A percentile compares a stretch with the other conserved stretches of the same genome.
phyloP scores from a whole-genome alignment of 2,888 invertebrate genomes.

The Agrilus cyanescens region DNA sequence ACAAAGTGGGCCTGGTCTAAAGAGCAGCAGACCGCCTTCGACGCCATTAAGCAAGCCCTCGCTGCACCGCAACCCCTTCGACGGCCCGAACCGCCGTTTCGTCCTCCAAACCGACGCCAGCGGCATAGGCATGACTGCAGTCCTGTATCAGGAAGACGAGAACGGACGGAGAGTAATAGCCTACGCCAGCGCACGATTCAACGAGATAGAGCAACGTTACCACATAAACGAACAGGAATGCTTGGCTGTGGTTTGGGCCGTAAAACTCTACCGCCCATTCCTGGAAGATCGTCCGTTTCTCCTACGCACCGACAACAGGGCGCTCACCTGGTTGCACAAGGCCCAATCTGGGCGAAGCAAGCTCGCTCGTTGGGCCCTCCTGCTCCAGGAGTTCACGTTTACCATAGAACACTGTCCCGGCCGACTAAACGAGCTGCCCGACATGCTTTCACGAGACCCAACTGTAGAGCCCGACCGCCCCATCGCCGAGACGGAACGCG shows the following conservation, averaged over 20 bases:
- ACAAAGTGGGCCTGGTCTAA: slow-evolving; percentile 10
- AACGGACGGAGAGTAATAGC: neutral
- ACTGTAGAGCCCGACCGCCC: neutral
- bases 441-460: slow-evolving; percentile 7
- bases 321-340: slow-evolving; percentile 7
- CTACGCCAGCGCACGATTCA: neutral
- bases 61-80: slow-evolving; percentile 5
- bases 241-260: slow-evolving; percentile 4
- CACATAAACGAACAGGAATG: neutral
- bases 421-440: slow-evolving; percentile 8
- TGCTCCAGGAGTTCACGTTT: slow-evolving; percentile 8
- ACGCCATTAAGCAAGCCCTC: slow-evolving; percentile 9
- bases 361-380: slow-evolving; percentile 9
- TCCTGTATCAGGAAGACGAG: neutral
- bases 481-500: neutral
- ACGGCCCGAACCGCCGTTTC: neutral
- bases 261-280: slow-evolving; percentile 8
- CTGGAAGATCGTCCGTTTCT: slow-evolving; percentile 7
- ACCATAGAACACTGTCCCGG: slow-evolving; percentile 15
- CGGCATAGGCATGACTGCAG: neutral
- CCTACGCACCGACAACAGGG: slow-evolving; percentile 7
- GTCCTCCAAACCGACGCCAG: slow-evolving; percentile 4
- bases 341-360: slow-evolving; percentile 5
- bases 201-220: neutral
- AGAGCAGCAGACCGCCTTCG: slow-evolving; percentile 8